phyloP scores from a whole-genome alignment of 2,113 vertebrate genomes.

The Nycticebus coucang region DNA sequence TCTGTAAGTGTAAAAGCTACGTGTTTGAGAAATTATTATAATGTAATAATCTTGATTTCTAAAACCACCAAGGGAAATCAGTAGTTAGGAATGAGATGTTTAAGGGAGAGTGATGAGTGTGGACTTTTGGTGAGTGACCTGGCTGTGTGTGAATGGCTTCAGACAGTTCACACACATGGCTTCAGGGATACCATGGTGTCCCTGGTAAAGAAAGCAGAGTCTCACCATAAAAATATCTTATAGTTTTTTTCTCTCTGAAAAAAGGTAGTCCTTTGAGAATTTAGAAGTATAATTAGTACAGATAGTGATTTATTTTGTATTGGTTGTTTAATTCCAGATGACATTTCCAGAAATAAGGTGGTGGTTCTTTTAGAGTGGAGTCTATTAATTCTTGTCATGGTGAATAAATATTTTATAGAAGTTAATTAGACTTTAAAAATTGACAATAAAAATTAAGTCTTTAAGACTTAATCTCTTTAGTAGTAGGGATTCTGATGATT shows the following conservation, averaged over 20 bases:
- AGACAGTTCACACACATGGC: not conserved
- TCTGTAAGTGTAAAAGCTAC: not conserved
- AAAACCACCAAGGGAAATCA: constrained; percentile 1
- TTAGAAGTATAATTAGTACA: constrained; percentile 35
- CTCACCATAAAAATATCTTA: constrained; percentile 21
- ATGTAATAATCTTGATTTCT: constrained; percentile 45
- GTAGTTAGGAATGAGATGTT: constrained; percentile 9
- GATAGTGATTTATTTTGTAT: not conserved
- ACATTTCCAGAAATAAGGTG: constrained; percentile 37
- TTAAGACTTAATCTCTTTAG: constrained; percentile 7
- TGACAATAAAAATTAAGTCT: not conserved
- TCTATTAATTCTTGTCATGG: not conserved
- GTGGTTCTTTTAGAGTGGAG: not conserved
- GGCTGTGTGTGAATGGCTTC: not conserved
- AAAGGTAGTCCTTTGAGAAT: constrained; percentile 36
- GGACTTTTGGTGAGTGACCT: not conserved
- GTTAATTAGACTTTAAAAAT: not conserved
- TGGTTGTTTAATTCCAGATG: constrained; percentile 18
- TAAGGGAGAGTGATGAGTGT: not conserved
- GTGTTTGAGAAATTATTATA: constrained; percentile 30
- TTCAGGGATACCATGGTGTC: not conserved
- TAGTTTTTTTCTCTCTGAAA: constrained; percentile 12
- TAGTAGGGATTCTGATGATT: not conserved
- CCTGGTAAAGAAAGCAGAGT: not conserved
- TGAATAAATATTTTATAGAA: not conserved